Evolutionary conservation across 1,140 invertebrate genomes (phyloP).

Genomic region (Nephila pilipes): DNA sequence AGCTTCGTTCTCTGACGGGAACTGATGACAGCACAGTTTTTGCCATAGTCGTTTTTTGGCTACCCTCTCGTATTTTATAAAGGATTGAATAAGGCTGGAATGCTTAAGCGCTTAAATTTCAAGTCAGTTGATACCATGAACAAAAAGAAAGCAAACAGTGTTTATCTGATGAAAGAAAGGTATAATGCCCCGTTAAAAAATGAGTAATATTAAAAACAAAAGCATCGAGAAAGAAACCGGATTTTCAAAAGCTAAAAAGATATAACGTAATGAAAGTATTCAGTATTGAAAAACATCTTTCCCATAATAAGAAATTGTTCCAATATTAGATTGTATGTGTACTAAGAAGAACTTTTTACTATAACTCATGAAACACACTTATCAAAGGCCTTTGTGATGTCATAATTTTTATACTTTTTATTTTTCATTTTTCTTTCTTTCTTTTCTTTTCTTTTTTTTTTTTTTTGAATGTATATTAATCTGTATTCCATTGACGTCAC

Average conservation of each 20-base stretch:
- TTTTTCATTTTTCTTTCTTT: no score
- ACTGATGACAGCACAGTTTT: no score
- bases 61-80: background rate
- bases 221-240: background rate
- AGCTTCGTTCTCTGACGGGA: no score
- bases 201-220: no score
- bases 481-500: no score
- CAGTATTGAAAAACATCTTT: background rate
- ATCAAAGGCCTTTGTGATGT: no score
- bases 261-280: background rate
- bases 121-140: background rate
- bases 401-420: no score
- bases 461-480: no score
- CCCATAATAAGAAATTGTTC: background rate
- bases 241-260: background rate
- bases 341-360: background rate
- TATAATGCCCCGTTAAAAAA: background rate
- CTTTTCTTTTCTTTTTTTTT: no score
- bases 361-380: background rate
- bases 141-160: background rate
- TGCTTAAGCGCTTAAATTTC: background rate
- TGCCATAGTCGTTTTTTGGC: background rate
- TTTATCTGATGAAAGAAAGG: constrained; percentile 11
- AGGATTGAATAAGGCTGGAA: background rate
- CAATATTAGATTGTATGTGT: background rate